Evolutionary conservation across 2,888 invertebrate genomes (phyloP).

Genomic region (Caenorhabditis sp.): DNA sequence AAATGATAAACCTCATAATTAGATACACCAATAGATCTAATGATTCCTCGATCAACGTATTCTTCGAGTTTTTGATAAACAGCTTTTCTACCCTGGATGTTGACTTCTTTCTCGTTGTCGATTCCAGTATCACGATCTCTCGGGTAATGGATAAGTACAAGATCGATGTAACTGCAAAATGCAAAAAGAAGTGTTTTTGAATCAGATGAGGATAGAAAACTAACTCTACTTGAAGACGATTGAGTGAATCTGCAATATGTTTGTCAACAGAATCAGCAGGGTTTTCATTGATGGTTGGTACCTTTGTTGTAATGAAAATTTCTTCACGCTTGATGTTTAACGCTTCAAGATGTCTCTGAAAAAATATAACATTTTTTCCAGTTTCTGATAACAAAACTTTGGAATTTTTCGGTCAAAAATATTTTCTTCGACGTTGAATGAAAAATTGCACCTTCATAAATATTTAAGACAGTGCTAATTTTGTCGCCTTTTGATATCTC

Average conservation of each 20-base stretch:
- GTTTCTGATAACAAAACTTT: no score
- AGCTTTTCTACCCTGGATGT: slow-evolving; percentile 72
- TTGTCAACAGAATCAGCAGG: slow-evolving; percentile 16
- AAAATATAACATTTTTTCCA: neutral
- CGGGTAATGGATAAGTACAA: slow-evolving; percentile 46
- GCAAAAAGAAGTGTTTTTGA: neutral
- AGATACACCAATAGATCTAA: slow-evolving; percentile 81
- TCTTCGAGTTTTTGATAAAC: slow-evolving; percentile 80
- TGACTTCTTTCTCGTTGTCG: slow-evolving; percentile 11
- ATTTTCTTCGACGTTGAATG: no score
- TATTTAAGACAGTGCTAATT: no score
- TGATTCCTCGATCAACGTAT: slow-evolving; percentile 73
- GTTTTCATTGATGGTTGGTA: slow-evolving; percentile 73
- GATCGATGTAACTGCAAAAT: slow-evolving; percentile 36
- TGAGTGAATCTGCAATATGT: slow-evolving; percentile 36
- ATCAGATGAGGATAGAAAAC: neutral
- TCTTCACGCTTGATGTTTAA: slow-evolving; percentile 79
- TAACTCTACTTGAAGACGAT: slow-evolving; percentile 36
- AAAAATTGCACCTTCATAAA: no score
- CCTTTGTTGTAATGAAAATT: slow-evolving; percentile 83
- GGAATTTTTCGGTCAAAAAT: no score
- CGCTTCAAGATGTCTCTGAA: slow-evolving; percentile 77
- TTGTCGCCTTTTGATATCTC: no score
- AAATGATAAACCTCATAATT: slow-evolving; percentile 81
- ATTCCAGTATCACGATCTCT: slow-evolving; percentile 25